Base-by-base conservation (phyloP, 2,113 vertebrate species). In the Aptenodytes patagonicus region DNA sequence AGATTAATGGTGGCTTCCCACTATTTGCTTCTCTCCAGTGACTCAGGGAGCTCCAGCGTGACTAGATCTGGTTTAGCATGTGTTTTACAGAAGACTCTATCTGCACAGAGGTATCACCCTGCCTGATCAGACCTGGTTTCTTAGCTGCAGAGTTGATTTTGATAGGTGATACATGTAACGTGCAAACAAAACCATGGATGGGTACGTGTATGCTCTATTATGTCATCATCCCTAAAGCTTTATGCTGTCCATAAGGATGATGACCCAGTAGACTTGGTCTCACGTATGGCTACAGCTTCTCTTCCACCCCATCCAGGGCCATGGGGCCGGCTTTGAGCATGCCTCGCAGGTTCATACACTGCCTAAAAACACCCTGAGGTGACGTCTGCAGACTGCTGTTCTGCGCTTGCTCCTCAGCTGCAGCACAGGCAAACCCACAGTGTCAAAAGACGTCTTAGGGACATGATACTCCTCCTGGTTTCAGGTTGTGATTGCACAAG, bases 221-320 rank as follows among this genome's bases (percentile, higher is more conserved):
- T 61, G 62, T 52, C 4, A n/a, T 64, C 60, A 75, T 17, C 11
- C 17, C 17, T 17, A 17, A 70, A 89, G 25, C 31, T 78, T 87
- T 91, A 44, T 78, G 34, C 60, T 78, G 65, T 49, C 25, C 4
- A 1, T 62, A 4, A 73, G 61, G 54, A 31, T 3, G 5, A 15
- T 44, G 25, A 70, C 12, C 47, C 36, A 61, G 26, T 17, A 77
- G 64, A 36, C 15, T 3, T 18, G 11, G 9, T 78, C 19, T 58
- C 10, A 0, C 0, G 1, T 28, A 3, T 0, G 0, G 24, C 13
- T 44, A 31, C 28, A 66, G 13, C 62, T 69, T 49, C 64, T 81
- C 49, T 75, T 58, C 60, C 21, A 51, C 25, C 25, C 21, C 13
- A 13, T 13, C 49, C 6, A 16, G 38, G 42, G 17, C 58, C 25